A percentile compares a stretch with the other conserved stretches of the same genome.
These are phyloP conservation scores for Caenorhabditis virilis DNA, from an alignment of 2,888 invertebrate species.

Conservation along the genomic window DNA sequence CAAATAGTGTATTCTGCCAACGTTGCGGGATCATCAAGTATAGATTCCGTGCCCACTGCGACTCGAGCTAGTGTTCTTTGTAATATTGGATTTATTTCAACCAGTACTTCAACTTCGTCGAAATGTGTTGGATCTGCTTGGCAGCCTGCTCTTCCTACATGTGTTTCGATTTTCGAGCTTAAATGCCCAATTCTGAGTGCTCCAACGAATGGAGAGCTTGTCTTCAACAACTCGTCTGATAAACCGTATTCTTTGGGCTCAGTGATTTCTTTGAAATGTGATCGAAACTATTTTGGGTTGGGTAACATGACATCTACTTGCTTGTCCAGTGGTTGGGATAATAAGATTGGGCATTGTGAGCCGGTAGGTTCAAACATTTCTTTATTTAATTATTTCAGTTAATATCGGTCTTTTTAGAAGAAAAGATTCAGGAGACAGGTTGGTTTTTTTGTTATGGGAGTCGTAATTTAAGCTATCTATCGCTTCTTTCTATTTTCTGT, in stretches of 20 bases:
- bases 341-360: slow-evolving; percentile 27
- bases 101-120: slow-evolving; percentile 19
- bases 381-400: neutral
- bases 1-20: slow-evolving; percentile 30
- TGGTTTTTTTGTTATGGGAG: slow-evolving; percentile 3
- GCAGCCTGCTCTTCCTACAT: slow-evolving; percentile 26
- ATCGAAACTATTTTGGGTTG: slow-evolving; percentile 16
- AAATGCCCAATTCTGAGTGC: slow-evolving; percentile 30
- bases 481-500: neutral
- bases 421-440: slow-evolving; percentile 22
- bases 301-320: slow-evolving; percentile 35
- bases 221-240: slow-evolving; percentile 19
- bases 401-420: slow-evolving; percentile 3
- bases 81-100: slow-evolving; percentile 28
- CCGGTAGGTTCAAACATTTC: slow-evolving; percentile 11
- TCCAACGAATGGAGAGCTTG: slow-evolving; percentile 31
- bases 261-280: slow-evolving; percentile 24
- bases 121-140: slow-evolving; percentile 25
- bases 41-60: slow-evolving; percentile 18
- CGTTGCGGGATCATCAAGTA: slow-evolving; percentile 8
- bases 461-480: neutral
- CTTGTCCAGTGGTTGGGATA: slow-evolving; percentile 35
- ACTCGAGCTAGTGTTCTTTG: slow-evolving; percentile 43
- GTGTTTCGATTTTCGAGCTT: slow-evolving; percentile 20
- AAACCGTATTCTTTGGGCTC: slow-evolving; percentile 28